Evolutionary conservation across 2,888 invertebrate genomes (phyloP).

Genomic region (Ectemnius continuus): DNA sequence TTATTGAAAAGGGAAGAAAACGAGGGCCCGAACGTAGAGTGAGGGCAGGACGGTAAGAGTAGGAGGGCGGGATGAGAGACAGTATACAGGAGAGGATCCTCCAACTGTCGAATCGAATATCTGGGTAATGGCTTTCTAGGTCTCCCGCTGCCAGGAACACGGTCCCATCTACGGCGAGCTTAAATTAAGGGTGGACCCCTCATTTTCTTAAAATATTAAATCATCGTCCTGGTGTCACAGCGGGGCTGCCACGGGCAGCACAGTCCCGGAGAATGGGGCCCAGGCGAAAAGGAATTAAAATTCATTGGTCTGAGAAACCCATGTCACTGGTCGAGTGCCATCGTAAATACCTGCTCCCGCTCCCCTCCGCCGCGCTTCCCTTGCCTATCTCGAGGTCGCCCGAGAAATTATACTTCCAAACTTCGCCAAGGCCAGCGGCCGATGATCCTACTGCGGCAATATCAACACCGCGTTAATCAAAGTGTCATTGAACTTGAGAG

Average conservation of each 20-base stretch:
- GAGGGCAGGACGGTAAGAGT: not conserved
- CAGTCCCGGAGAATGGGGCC: slow-evolving; percentile 57
- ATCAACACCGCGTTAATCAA: slow-evolving; percentile 7
- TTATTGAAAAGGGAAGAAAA: slow-evolving; percentile 49
- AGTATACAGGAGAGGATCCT: slow-evolving; percentile 57
- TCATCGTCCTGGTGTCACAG: slow-evolving; percentile 77
- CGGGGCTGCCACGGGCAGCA: slow-evolving; percentile 68
- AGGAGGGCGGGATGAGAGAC: not conserved
- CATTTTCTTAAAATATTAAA: slow-evolving; percentile 77
- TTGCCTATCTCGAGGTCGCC: slow-evolving; percentile 60
- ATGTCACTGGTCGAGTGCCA: slow-evolving; percentile 76
- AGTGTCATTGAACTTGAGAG: not conserved
- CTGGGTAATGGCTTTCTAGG: slow-evolving; percentile 70
- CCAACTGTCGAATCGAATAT: slow-evolving; percentile 70
- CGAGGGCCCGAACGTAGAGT: slow-evolving; percentile 8
- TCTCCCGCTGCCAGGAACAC: slow-evolving; percentile 73
- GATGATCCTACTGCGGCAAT: slow-evolving; percentile 30
- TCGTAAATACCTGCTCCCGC: slow-evolving; percentile 73
- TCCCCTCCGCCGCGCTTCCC: not conserved
- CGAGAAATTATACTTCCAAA: slow-evolving; percentile 71
- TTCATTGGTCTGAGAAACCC: slow-evolving; percentile 77
- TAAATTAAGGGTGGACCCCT: slow-evolving; percentile 74
- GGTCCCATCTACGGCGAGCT: slow-evolving; percentile 65
- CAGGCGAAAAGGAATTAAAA: slow-evolving; percentile 74
- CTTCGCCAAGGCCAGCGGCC: slow-evolving; percentile 44